These are phyloP conservation scores for Eulimnadia texana DNA, from an alignment of 1,140 invertebrate species.

Conservation along the genomic window DNA sequence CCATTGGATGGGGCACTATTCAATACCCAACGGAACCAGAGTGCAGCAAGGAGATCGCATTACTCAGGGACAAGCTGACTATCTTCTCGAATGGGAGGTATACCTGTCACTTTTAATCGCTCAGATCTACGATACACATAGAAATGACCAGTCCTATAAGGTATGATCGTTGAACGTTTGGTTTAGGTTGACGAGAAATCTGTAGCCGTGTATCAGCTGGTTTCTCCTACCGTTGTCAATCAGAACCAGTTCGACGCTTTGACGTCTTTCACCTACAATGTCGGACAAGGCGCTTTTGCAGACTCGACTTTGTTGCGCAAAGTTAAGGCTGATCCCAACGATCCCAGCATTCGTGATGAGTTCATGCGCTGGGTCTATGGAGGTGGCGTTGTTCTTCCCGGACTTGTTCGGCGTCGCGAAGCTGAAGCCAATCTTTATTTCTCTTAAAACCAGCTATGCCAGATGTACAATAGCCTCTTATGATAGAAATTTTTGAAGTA, in stretches of 20 bases:
- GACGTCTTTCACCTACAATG: neutral
- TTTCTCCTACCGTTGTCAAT: neutral
- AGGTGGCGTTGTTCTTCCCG: neutral
- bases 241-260: constrained; percentile 2
- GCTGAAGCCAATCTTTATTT: constrained; percentile 2
- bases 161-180: no score
- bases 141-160: no score
- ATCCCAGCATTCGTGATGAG: neutral
- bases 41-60: constrained; percentile 5
- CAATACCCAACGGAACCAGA: neutral
- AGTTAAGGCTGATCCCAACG: neutral
- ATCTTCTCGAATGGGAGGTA: constrained; percentile 1
- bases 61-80: neutral
- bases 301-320: neutral
- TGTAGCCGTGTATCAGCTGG: neutral
- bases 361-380: constrained; percentile 3
- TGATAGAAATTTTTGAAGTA: no score
- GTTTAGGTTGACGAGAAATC: neutral
- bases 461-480: no score
- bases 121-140: no score
- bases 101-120: no score
- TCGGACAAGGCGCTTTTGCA: neutral
- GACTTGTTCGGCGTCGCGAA: neutral
- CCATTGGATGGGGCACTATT: constrained; percentile 1
- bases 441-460: no score